phyloP scores from a whole-genome alignment of 2,797 vertebrate species.

The Chromobotia macracanthus region DNA sequence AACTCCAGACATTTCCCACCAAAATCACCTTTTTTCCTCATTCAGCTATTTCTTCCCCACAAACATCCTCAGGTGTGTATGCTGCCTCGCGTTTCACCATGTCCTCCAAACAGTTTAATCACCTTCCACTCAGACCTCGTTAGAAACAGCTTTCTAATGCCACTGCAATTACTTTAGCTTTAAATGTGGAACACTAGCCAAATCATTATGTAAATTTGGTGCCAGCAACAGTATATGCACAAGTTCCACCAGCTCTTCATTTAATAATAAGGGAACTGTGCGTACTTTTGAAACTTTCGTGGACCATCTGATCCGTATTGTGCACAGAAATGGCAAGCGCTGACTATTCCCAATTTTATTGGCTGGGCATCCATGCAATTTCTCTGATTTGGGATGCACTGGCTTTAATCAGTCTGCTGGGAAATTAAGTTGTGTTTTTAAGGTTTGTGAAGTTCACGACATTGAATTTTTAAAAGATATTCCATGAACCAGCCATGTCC shows the following conservation, averaged over 20 bases:
- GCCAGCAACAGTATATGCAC: not conserved
- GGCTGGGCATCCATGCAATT: not conserved
- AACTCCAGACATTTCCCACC: slow-evolving; percentile 25
- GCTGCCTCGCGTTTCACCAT: slow-evolving; percentile 11
- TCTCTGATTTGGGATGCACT: not conserved
- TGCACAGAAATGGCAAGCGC: not conserved
- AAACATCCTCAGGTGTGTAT: slow-evolving; percentile 16
- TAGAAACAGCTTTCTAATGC: slow-evolving; percentile 2
- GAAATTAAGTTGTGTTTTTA: not conserved
- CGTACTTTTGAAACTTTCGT: not conserved
- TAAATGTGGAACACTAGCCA: not conserved
- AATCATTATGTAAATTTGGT: not conserved
- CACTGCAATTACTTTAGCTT: not conserved
- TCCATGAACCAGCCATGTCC: not conserved
- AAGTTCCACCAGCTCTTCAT: not conserved
- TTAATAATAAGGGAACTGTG: not conserved
- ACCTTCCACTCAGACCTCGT: slow-evolving; percentile 6
- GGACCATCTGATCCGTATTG: not conserved
- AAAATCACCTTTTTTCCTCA: slow-evolving; percentile 20
- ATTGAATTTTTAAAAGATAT: not conserved
- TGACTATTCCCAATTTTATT: not conserved
- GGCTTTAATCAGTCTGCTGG: not conserved
- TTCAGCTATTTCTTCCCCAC: not conserved
- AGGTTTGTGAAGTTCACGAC: not conserved
- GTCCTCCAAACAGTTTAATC: slow-evolving; percentile 31